These are phyloP conservation scores for Corapipo altera DNA, from an alignment of 2,113 vertebrate species.

Conservation along the genomic window DNA sequence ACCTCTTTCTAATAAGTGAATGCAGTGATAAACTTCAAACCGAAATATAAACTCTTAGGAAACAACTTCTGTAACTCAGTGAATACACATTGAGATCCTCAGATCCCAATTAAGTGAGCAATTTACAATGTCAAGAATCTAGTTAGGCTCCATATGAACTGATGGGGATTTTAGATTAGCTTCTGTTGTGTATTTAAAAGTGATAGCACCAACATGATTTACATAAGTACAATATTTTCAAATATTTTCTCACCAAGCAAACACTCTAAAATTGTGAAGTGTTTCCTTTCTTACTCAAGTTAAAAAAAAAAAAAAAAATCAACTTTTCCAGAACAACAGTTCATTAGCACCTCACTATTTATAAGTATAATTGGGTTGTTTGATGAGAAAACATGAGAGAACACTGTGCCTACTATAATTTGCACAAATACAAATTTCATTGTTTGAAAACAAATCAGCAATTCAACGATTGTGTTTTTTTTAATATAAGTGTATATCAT, in stretches of 20 bases:
- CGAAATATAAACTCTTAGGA: not conserved
- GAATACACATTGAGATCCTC: not conserved
- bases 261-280: constrained; percentile 59
- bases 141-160: constrained; percentile 5
- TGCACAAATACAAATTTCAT: constrained; percentile 62
- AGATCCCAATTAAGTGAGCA: constrained; percentile 50
- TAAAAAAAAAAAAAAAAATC: constrained; percentile 46
- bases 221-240: constrained; percentile 67
- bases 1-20: not conserved
- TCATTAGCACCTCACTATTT: constrained; percentile 74
- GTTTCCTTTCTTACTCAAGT: constrained; percentile 66
- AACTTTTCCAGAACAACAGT: constrained; percentile 70
- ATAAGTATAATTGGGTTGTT: constrained; percentile 74
- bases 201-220: constrained; percentile 58
- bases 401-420: constrained; percentile 59
- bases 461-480: not conserved
- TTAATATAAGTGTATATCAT: constrained; percentile 32
- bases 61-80: not conserved
- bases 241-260: constrained; percentile 51
- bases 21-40: constrained; percentile 23
- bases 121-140: constrained; percentile 42
- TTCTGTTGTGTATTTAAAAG: constrained; percentile 61
- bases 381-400: constrained; percentile 71
- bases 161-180: constrained; percentile 31
- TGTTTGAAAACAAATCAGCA: constrained; percentile 62